Evolutionary conservation across 2,113 vertebrate genomes (phyloP).

Genomic region (Gulo gulo): DNA sequence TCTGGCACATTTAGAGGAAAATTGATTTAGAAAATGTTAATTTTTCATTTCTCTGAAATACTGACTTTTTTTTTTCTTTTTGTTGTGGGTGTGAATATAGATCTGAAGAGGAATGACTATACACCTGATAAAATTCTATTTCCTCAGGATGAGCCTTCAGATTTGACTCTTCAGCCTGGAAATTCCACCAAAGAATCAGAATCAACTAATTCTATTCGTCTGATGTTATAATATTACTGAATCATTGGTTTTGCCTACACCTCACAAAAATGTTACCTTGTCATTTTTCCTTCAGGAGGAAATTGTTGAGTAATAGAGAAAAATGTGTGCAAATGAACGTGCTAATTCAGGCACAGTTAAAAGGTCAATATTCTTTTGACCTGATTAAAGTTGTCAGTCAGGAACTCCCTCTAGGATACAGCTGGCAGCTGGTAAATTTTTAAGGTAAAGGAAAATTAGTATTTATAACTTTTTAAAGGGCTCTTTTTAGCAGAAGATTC

Average conservation of each 20-base stretch:
- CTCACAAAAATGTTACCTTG: slow-evolving; percentile 65
- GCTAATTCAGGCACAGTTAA: slow-evolving; percentile 37
- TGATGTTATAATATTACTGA: slow-evolving; percentile 89
- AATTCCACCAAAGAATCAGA: slow-evolving; percentile 91
- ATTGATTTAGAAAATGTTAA: background rate
- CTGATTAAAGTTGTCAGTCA: slow-evolving; percentile 40
- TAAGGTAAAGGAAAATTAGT: slow-evolving; percentile 75
- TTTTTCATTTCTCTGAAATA: slow-evolving; percentile 1
- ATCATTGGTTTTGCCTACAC: slow-evolving; percentile 69
- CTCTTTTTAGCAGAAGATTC: slow-evolving; percentile 77
- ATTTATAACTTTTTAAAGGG: slow-evolving; percentile 80
- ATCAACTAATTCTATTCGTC: slow-evolving; percentile 88
- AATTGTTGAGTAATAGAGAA: slow-evolving; percentile 56
- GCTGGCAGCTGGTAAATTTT: slow-evolving; percentile 56
- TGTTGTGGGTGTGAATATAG: slow-evolving; percentile 76
- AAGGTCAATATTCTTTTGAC: slow-evolving; percentile 55
- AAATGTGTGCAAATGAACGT: slow-evolving; percentile 57
- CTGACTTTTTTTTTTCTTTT: background rate
- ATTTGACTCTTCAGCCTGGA: slow-evolving; percentile 86
- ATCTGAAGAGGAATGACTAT: slow-evolving; percentile 97
- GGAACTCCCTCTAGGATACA: slow-evolving; percentile 48
- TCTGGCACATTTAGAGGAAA: slow-evolving; percentile 29
- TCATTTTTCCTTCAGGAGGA: slow-evolving; percentile 68
- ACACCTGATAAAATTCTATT: slow-evolving; percentile 94
- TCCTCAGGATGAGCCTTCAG: slow-evolving; percentile 91